These are phyloP conservation scores for Cryptocephalus moraei DNA, from an alignment of 2,888 invertebrate genomes.

Conservation along the genomic window DNA sequence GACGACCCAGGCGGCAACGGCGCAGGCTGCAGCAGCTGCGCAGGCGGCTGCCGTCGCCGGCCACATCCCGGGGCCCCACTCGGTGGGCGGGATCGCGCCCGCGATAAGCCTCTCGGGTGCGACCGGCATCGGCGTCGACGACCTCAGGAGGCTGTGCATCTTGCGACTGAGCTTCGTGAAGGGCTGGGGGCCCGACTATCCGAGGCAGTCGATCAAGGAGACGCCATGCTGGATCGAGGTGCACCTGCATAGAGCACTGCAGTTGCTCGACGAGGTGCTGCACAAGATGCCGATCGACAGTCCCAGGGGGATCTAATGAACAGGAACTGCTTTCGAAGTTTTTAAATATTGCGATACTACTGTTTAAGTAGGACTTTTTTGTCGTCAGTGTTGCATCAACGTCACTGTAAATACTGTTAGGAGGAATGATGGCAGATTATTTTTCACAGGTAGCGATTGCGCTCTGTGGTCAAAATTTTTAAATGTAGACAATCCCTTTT, in stretches of 20 bases:
- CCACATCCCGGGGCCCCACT: conserved; percentile 71
- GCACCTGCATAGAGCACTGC: conserved; percentile 89
- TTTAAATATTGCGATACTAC: background rate
- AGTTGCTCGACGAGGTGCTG: conserved; percentile 91
- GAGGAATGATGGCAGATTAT: background rate
- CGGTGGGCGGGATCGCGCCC: conserved; percentile 57
- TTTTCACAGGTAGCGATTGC: background rate
- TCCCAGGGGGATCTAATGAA: conserved; percentile 58
- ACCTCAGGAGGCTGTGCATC: conserved; percentile 90
- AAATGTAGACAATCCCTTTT: background rate
- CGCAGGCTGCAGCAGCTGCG: conserved; percentile 89
- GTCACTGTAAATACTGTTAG: background rate
- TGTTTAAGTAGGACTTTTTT: no score
- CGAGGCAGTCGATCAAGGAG: conserved; percentile 93
- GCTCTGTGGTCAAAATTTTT: background rate
- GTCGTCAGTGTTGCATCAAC: background rate
- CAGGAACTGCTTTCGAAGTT: background rate
- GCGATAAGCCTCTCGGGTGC: conserved; percentile 78
- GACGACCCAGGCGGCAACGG: conserved; percentile 92
- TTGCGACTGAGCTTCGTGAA: conserved; percentile 98
- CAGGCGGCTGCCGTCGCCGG: conserved; percentile 98
- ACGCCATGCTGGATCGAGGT: conserved; percentile 97
- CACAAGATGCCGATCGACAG: conserved; percentile 96
- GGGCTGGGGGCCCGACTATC: conserved; percentile 99
- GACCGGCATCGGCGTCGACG: conserved; percentile 97